phyloP scores from a whole-genome alignment of 1,140 invertebrate genomes.

The Drosophila ercepeae region DNA sequence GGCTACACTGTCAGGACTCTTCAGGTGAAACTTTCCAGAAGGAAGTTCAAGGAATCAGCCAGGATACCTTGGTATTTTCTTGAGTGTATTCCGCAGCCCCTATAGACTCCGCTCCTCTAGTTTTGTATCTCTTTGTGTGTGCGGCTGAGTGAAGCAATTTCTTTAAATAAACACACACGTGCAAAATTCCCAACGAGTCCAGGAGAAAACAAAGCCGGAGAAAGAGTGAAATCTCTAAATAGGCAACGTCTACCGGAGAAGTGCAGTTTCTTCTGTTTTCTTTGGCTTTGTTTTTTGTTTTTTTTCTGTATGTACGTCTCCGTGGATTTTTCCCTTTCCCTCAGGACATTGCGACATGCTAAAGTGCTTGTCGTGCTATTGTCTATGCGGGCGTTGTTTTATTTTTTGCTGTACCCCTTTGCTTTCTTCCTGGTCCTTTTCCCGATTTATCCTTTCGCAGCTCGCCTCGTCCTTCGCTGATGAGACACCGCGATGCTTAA shows the following conservation, averaged over 20 bases:
- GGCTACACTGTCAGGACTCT: slow-evolving; percentile 1
- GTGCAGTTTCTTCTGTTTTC: slow-evolving; percentile 38
- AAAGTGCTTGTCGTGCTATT: slow-evolving; percentile 81
- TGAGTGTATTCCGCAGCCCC: slow-evolving; percentile 5
- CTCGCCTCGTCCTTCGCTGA: slow-evolving; percentile 22
- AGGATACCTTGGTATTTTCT: neutral
- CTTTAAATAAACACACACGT: slow-evolving; percentile 82
- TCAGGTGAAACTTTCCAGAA: neutral
- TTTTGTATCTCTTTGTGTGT: slow-evolving; percentile 30
- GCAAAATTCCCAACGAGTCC: slow-evolving; percentile 54
- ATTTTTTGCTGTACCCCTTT: slow-evolving; percentile 18
- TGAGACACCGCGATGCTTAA: slow-evolving; percentile 64
- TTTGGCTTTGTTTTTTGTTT: slow-evolving; percentile 36
- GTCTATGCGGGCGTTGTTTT: slow-evolving; percentile 47
- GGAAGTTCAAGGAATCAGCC: neutral
- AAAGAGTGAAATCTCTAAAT: slow-evolving; percentile 64
- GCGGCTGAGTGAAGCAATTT: slow-evolving; percentile 68
- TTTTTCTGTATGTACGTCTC: slow-evolving; percentile 5
- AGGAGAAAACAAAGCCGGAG: slow-evolving; percentile 26
- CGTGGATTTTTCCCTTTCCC: slow-evolving; percentile 3
- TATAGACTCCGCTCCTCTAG: neutral
- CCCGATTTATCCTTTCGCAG: neutral
- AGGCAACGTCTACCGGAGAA: slow-evolving; percentile 59
- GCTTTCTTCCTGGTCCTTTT: slow-evolving; percentile 29
- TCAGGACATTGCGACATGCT: slow-evolving; percentile 66